A percentile compares a stretch with the other conserved stretches of the same genome.
These are phyloP conservation scores for Alligator sinensis DNA, from an alignment of 2,113 vertebrate species.

Conservation along the genomic window DNA sequence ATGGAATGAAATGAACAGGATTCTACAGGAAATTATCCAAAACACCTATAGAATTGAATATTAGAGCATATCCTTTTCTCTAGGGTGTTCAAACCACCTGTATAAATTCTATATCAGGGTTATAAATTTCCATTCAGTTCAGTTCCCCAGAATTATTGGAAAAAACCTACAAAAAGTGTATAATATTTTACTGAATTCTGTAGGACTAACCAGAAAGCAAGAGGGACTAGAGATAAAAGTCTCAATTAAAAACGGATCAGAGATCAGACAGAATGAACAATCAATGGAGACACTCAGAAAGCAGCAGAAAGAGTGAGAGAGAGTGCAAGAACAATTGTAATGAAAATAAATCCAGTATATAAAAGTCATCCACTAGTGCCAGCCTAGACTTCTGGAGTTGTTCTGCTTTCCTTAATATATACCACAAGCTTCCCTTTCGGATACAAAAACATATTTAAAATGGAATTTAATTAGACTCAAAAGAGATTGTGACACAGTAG, in stretches of 20 bases:
- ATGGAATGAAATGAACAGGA: neutral
- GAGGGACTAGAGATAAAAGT: neutral
- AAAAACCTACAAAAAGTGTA: neutral
- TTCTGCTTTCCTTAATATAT: neutral
- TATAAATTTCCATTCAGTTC: neutral
- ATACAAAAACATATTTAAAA: neutral
- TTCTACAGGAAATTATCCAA: neutral
- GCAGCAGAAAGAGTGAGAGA: neutral
- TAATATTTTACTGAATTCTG: neutral
- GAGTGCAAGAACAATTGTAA: neutral
- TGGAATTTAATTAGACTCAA: neutral
- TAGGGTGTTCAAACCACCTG: neutral
- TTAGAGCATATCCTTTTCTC: fast-evolving
- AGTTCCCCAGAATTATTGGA: neutral
- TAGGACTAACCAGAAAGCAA: neutral
- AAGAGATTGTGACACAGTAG: neutral
- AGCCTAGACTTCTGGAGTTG: neutral
- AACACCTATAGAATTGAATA: neutral
- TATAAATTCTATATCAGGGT: neutral
- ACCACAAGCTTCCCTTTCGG: neutral
- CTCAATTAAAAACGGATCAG: fast-evolving
- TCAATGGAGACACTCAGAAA: neutral
- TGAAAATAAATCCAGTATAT: neutral
- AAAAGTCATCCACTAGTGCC: neutral
- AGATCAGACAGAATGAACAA: neutral